Base-by-base conservation (phyloP, 1,140 invertebrate species). In the Drosophila micromelanica region DNA sequence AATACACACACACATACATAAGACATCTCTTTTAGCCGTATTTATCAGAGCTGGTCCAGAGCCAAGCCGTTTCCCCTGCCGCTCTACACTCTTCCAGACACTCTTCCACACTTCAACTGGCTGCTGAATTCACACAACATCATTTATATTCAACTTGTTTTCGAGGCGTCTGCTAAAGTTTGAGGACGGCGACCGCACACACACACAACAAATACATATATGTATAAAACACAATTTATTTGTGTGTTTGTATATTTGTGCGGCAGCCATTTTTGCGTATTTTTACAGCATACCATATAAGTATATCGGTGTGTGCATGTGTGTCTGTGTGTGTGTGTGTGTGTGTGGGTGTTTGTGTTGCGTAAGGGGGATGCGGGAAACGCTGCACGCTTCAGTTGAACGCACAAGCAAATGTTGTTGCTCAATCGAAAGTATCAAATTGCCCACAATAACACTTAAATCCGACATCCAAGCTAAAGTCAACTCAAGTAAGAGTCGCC, bases 401-500 rank as follows among this genome's bases (percentile, higher is more conserved):
- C 84, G 82, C 84, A 82, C 82, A 87, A 82, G 84, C 82, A 82
- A 87, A 87, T 90, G 89, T 91, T 90, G 82, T 89, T 91, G 90
- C 89, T 90, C 89, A 90, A 90, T 90, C 89, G 89, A 90, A 90
- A 90, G 89, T 90, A 87, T 90, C 87, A 89, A 90, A 90, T 90
- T 91, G 89, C 89, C 84, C 84, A 86, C 89, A 90, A 90, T 91
- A 91, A 89, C 89, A 90, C 89, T 90, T 90, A 90, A 90, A 89
- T 82, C 84, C 78, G 60, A 67, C 90, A 68, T 78, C 75, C 68
- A 76, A 71, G 85, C 72, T 43, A 64, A 84, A 87, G 79, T 84
- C 84, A 89, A 77, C 76, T 43, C 17, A 27, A 63, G 52, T 17
- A 48, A 49, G 42, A n/a, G 35, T 15, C 32, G 5, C 12, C 15